Evolutionary conservation across 2,888 invertebrate species (phyloP), one percentile per base, ranked within the genome.

Genomic region (Diarsia dahlii): DNA sequence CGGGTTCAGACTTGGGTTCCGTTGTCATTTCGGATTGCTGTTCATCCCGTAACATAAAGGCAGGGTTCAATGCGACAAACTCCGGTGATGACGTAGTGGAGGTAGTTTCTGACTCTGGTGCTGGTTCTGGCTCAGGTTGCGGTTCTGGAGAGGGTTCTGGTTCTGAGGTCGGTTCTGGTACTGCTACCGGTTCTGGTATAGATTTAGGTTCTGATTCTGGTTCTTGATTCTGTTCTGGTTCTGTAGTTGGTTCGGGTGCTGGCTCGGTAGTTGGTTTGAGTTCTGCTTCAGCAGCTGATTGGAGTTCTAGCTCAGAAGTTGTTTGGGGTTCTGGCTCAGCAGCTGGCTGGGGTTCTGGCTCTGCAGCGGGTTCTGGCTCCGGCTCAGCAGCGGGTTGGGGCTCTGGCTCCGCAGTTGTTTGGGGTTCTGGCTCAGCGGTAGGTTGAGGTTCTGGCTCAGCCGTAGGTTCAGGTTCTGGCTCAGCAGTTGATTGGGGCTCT

Each of bases 321-420:
- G 84, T n/a, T 74, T 93, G 3, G 2, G 89, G 83, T 78, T 85
- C 88, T 8, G 45, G 85, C 76, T 91, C 90, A 72, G 82, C 28
- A 60, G 78, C 77, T 88, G 89, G 71, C 79, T 85, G 69, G 15
- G 82, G 82, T 50, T 73, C 82, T 20, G 50, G 71, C 34, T 71
- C 52, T 9, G 71, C 10, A 28, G 77, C 28, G 12, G 80, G 81
- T 50, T 83, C 80, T 6, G 89, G 83, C 80, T 85, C 87, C 12
- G 89, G 82, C 81, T 86, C 83, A 8, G 89, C 81, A 72, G 88
- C 87, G 28, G 90, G 75, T 68, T 85, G 87, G 3, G 92, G 90
- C 79, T 91, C 65, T 15, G 28, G 71, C 46, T 71, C 52, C 4
- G 86, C 50, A 23, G 73, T 63, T 10, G 71, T 12, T 67, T 93